These are phyloP conservation scores for Leptobrachium leishanense DNA, from an alignment of 2,113 vertebrate species.

Conservation along the genomic window DNA sequence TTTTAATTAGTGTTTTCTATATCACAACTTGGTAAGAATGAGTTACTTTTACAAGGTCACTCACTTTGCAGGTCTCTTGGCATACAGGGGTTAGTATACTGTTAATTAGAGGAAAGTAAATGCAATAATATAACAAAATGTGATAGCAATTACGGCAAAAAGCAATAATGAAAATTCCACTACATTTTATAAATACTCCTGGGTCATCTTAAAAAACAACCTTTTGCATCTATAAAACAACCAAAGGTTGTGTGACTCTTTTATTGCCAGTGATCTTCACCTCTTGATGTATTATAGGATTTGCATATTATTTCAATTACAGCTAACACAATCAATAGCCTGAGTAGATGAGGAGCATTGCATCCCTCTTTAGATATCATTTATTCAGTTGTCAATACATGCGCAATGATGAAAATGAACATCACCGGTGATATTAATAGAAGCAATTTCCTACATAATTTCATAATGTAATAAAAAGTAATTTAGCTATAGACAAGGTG, in stretches of 20 bases:
- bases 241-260: neutral
- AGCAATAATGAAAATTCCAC: no score
- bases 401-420: conserved; percentile 18
- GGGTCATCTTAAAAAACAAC: no score
- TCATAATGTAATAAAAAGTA: neutral
- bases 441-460: neutral
- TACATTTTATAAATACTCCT: no score
- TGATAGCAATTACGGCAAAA: no score
- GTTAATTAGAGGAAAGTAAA: no score
- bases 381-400: conserved; percentile 22
- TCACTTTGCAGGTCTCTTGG: no score
- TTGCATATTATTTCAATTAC: conserved; percentile 29
- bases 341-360: neutral
- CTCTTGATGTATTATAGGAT: neutral
- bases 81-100: no score
- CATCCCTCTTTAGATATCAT: conserved; percentile 26
- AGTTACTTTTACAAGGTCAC: no score
- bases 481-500: neutral
- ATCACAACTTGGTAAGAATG: no score
- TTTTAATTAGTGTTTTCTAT: no score
- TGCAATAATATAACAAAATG: no score
- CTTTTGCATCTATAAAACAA: no score
- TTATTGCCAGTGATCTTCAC: conserved; percentile 13
- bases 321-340: conserved; percentile 13
- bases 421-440: neutral